Evolutionary conservation across 2,797 vertebrate genomes (phyloP), one percentile per base, ranked within the genome.

Genomic region (Phoxinus dragarum): DNA sequence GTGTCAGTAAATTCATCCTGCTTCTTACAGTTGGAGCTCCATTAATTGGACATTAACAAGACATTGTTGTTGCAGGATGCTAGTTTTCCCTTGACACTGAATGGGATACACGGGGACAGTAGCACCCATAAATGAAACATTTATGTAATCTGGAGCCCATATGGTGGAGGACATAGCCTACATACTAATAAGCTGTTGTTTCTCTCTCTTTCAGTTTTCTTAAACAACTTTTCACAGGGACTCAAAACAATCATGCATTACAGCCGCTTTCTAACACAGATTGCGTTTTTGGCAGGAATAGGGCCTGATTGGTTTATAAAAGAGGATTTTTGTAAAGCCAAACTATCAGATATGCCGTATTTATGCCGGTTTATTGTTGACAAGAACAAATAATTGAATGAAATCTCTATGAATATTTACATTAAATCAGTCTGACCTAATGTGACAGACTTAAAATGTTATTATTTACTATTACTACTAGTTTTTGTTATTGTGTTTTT

Each of bases 121-220:
- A 42, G 19, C 67, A 56, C 11, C 11, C 34, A 82, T 86, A 68
- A 72, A 88, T 82, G 21, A 76, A 69, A 52, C 74, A 59, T 83
- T 59, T 10, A 44, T 76, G 67, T 68, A 23, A 78, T 82, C 61
- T 42, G 72, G 23, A 81, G 34, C 56, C 75, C 75, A 84, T 76
- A 87, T 81, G 54, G 61, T 42, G 8, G 40, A 76, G 31, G n/a
- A 27, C 44, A 79, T 49, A 49, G 47, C 47, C 14, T 49, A 47
- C 44, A 47, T 76, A 61, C 38, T 75, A 80, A 86, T 78, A 59
- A 81, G 38, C 17, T 44, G 34, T 52, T 71, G 56, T 66, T 3
- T 80, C 23, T 44, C 6, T 19, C 21, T 64, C 21, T 69, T 78
- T 44, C n/a, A n/a, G 27, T 23, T 34, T 59, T 47, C 12, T 7